Percentiles rank a stretch among this genome's conserved stretches.
Conservation (phyloP, 2,888 invertebrate genomes). For the Elmis aenea region DNA sequence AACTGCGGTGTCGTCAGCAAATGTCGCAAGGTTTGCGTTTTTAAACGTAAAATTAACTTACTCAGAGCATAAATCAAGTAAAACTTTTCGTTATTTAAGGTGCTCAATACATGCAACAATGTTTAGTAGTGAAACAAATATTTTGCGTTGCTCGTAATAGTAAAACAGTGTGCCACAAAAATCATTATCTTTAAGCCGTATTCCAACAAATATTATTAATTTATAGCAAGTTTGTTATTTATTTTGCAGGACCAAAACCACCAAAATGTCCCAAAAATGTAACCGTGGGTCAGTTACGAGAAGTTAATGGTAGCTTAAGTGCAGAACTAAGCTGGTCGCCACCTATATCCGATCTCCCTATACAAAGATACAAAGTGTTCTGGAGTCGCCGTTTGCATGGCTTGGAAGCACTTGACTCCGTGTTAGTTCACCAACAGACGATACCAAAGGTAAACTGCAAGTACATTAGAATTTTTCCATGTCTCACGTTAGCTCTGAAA, state of each 20-base stretch:
- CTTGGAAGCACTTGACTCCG: constrained; percentile 55
- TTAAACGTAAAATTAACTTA: too few relatives aligned
- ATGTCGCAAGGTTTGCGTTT: too few relatives aligned
- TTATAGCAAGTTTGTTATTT: too few relatives aligned
- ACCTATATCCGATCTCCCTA: constrained; percentile 66
- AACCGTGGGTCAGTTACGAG: constrained; percentile 49
- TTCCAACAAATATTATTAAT: too few relatives aligned
- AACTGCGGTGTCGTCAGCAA: too few relatives aligned
- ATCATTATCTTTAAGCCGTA: too few relatives aligned
- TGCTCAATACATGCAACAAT: too few relatives aligned
- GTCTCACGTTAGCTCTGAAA: neutral
- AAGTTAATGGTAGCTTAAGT: constrained; percentile 49
- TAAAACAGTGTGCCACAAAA: too few relatives aligned
- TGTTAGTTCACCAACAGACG: constrained; percentile 58
- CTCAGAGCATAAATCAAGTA: too few relatives aligned
- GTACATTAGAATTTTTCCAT: neutral
- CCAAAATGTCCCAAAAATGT: constrained; percentile 60
- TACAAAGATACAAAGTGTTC: constrained; percentile 66
- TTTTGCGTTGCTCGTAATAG: too few relatives aligned
- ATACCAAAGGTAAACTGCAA: constrained; percentile 56
- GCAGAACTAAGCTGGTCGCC: constrained; percentile 64
- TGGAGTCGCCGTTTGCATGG: constrained; percentile 68
- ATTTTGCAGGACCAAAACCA: constrained; percentile 56
- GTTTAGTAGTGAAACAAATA: too few relatives aligned
- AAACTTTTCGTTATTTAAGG: too few relatives aligned